A percentile compares a stretch with the other conserved stretches of the same genome.
phyloP scores from a whole-genome alignment of 2,888 invertebrate species.

The Patella depressa region DNA sequence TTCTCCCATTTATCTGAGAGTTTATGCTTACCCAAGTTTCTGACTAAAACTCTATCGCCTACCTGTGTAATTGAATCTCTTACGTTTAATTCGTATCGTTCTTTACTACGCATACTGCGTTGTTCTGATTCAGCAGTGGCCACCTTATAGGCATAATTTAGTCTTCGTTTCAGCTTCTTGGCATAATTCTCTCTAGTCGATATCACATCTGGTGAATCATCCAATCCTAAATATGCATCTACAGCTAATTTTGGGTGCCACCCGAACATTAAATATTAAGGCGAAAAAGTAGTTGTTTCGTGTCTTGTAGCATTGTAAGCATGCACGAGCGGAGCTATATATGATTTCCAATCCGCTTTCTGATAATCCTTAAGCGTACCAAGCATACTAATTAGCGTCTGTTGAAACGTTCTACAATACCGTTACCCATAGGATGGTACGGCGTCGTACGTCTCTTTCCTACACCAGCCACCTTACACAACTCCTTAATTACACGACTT shows the following conservation, averaged over 20 bases:
- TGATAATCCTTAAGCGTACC: background rate
- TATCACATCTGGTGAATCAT: background rate
- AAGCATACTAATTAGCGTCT: background rate
- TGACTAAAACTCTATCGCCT: background rate
- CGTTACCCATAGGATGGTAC: background rate
- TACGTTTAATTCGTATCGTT: background rate
- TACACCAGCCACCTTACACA: conserved; percentile 20
- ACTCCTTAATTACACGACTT: conserved; percentile 4
- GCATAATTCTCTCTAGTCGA: background rate
- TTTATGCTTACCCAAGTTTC: conserved; percentile 7
- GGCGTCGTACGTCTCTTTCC: background rate
- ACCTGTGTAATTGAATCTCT: background rate
- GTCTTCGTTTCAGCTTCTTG: background rate
- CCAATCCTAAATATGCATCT: background rate
- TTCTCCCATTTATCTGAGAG: conserved; percentile 27
- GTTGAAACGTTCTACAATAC: background rate
- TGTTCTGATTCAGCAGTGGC: background rate
- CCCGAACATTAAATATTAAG: background rate
- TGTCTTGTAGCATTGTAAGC: background rate
- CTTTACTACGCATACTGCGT: background rate
- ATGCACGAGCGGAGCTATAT: background rate
- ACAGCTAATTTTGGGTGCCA: background rate
- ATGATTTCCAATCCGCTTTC: background rate
- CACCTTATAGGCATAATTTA: background rate
- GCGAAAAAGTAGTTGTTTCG: background rate